Conservation (phyloP, 2,888 invertebrate genomes). For the Cheilosia vulpina region DNA sequence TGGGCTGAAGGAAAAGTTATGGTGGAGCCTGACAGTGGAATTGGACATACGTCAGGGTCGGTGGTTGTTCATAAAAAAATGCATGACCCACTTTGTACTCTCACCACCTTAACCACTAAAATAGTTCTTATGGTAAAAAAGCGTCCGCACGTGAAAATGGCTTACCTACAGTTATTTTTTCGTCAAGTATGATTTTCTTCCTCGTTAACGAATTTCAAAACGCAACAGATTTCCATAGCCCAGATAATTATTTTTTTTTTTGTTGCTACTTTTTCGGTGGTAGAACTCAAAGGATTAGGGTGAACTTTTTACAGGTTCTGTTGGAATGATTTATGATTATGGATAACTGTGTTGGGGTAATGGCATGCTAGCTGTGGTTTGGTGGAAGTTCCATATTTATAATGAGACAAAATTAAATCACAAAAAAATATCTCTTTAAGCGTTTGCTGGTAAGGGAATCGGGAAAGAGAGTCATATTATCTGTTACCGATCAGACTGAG, state of each 20-base stretch:
- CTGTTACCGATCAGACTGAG: too few species aligned
- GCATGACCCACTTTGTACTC: conserved; percentile 72
- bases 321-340: too few species aligned
- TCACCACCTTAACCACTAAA: conserved; percentile 28
- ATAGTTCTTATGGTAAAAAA: conserved; percentile 7
- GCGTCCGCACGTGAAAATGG: conserved; percentile 42
- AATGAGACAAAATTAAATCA: too few species aligned
- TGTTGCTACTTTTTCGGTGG: not conserved
- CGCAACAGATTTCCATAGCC: conserved; percentile 37
- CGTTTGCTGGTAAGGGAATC: too few species aligned
- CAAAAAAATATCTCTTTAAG: too few species aligned
- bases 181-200: conserved; percentile 26
- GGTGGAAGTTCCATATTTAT: too few species aligned
- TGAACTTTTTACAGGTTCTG: too few species aligned
- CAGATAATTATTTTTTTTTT: not conserved
- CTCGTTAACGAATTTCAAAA: conserved; percentile 22
- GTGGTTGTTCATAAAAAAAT: conserved; percentile 66
- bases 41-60: conserved; percentile 45
- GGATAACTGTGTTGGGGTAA: too few species aligned
- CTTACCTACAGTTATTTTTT: conserved; percentile 20
- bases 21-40: conserved; percentile 33
- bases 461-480: too few species aligned
- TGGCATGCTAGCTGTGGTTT: too few species aligned
- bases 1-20: conserved; percentile 27
- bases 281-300: too few species aligned